Evolutionary conservation across 2,797 vertebrate genomes (phyloP).

Genomic region (Apogon hyalosoma): DNA sequence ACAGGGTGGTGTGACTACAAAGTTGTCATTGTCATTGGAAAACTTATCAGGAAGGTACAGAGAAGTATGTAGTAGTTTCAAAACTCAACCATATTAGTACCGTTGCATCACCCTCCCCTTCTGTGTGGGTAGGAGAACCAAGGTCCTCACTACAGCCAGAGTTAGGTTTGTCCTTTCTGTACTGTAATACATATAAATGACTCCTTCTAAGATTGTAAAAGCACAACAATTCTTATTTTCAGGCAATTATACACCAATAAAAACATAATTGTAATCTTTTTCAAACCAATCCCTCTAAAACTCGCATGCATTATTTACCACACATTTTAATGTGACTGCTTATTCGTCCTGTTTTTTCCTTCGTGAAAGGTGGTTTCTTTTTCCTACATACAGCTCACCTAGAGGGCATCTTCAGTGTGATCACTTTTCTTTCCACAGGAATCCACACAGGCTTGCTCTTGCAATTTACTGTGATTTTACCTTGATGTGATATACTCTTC

Average conservation of each 20-base stretch:
- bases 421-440: constrained; percentile 7
- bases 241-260: too few relatives aligned
- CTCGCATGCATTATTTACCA: too few relatives aligned
- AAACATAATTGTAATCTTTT: too few relatives aligned
- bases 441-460: constrained; percentile 1
- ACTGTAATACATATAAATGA: too few relatives aligned
- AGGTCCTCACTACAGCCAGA: too few relatives aligned
- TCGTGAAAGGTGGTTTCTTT: neutral
- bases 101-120: too few relatives aligned
- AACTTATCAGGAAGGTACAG: neutral
- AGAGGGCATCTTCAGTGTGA: constrained; percentile 19
- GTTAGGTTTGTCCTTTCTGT: too few relatives aligned
- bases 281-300: too few relatives aligned
- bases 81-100: too few relatives aligned
- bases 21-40: constrained; percentile 44
- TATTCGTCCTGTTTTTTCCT: constrained; percentile 24
- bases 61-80: neutral
- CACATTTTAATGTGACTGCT: constrained; percentile 1
- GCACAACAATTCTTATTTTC: too few relatives aligned
- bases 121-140: too few relatives aligned
- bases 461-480: constrained; percentile 36
- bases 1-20: constrained; percentile 37
- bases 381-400: neutral
- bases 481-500: constrained; percentile 22
- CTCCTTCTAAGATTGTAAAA: too few relatives aligned